These are phyloP conservation scores for Corvus hawaiiensis DNA, from an alignment of 2,113 vertebrate genomes.

Conservation along the genomic window DNA sequence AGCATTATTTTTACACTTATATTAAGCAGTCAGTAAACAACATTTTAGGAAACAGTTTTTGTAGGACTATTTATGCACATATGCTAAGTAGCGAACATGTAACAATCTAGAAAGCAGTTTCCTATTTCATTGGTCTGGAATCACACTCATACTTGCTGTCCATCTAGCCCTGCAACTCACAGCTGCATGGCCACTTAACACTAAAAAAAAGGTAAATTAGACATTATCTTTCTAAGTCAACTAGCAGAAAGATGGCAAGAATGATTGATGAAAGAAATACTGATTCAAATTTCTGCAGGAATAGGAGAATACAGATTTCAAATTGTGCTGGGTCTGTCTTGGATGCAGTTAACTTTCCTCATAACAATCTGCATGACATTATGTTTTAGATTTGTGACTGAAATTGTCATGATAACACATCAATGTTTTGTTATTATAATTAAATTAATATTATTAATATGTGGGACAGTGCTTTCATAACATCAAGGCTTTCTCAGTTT, in stretches of 20 bases:
- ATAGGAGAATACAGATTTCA: background rate
- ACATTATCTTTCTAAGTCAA: background rate
- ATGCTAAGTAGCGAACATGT: background rate
- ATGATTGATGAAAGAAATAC: background rate
- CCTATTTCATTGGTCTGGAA: background rate
- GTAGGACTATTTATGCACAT: background rate
- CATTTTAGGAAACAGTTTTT: background rate
- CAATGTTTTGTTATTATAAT: background rate
- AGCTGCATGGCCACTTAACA: background rate
- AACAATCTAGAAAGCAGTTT: background rate
- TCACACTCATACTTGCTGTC: background rate
- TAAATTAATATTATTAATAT: background rate
- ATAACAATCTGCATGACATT: accelerated
- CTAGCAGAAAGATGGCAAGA: background rate
- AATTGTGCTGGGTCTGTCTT: background rate
- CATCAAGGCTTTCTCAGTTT: background rate
- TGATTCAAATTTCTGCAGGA: background rate
- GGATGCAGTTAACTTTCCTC: background rate
- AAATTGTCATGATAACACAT: background rate
- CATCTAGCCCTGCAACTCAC: background rate
- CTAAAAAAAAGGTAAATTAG: background rate
- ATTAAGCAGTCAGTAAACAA: background rate
- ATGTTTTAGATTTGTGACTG: background rate
- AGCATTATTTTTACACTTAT: background rate
- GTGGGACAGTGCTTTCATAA: background rate